Conservation (phyloP, 1,140 invertebrate genomes). For the Copidosoma floridanum region DNA sequence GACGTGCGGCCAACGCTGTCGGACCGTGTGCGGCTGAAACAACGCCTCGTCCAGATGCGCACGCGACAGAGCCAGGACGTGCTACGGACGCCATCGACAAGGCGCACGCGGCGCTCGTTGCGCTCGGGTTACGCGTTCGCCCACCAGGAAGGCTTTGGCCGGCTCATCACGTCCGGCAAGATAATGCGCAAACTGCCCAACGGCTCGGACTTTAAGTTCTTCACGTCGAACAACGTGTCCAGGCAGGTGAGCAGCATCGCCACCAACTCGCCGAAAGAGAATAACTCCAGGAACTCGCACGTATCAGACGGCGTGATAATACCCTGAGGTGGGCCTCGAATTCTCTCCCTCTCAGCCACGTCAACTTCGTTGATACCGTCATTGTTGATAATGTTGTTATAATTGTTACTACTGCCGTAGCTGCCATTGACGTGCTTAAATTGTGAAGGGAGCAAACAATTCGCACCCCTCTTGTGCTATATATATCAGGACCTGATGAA, state of each 20-base stretch:
- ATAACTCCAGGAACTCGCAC: constrained; percentile 57
- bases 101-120: constrained; percentile 82
- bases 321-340: constrained; percentile 40
- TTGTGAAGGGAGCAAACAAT: too few species aligned
- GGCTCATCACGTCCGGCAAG: constrained; percentile 96
- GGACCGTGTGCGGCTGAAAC: constrained; percentile 86
- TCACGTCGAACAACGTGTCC: constrained; percentile 47
- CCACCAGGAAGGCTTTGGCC: constrained; percentile 95
- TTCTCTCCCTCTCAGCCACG: too few species aligned
- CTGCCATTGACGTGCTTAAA: too few species aligned
- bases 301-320: constrained; percentile 69
- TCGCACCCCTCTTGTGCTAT: too few species aligned
- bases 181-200: constrained; percentile 88
- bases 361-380: too few species aligned
- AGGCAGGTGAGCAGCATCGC: constrained; percentile 50
- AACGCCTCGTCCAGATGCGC: constrained; percentile 67
- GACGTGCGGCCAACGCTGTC: constrained; percentile 87
- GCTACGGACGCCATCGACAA: constrained; percentile 79
- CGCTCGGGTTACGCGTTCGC: constrained; percentile 98
- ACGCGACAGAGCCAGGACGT: constrained; percentile 74
- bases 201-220: constrained; percentile 54
- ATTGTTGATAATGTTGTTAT: too few species aligned
- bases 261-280: constrained; percentile 54
- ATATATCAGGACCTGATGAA: too few species aligned
- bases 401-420: too few species aligned